These are phyloP conservation scores for Lepus americanus DNA, from an alignment of 2,113 vertebrate species.

Conservation along the genomic window DNA sequence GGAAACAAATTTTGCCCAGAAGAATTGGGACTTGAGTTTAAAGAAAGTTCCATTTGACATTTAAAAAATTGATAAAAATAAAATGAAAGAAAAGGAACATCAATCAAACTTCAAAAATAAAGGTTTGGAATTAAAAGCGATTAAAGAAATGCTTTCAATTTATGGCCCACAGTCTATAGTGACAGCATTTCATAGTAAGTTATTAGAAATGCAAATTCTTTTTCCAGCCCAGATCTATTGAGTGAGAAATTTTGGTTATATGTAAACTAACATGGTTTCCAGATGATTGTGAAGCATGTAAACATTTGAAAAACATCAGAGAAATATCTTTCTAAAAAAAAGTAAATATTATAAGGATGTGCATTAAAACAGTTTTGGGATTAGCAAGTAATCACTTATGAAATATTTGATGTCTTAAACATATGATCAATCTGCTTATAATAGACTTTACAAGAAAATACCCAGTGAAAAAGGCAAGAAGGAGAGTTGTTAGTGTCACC, in stretches of 20 bases:
- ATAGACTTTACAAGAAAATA: background rate
- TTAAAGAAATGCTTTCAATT: background rate
- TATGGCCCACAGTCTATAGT: background rate
- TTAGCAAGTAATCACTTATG: background rate
- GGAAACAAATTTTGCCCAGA: background rate
- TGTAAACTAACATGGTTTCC: background rate
- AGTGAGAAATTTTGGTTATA: background rate
- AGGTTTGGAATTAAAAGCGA: background rate
- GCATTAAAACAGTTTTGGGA: background rate
- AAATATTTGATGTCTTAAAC: background rate
- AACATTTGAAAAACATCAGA: background rate
- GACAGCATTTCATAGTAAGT: background rate
- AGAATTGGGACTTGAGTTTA: background rate
- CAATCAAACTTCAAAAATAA: background rate
- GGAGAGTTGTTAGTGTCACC: too few species aligned
- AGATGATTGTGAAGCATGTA: background rate
- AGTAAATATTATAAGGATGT: background rate
- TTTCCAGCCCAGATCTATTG: background rate
- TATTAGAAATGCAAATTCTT: background rate
- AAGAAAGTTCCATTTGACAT: background rate
- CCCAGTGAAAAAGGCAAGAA: too few species aligned
- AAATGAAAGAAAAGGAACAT: background rate
- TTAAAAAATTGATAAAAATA: background rate
- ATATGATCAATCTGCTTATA: background rate
- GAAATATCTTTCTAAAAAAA: background rate